A percentile compares a stretch with the other conserved stretches of the same genome.
Evolutionary conservation across 35 echinoderm and acorn worm genomes (phyloP).

Genomic region (Apostichopus parvimensis): DNA sequence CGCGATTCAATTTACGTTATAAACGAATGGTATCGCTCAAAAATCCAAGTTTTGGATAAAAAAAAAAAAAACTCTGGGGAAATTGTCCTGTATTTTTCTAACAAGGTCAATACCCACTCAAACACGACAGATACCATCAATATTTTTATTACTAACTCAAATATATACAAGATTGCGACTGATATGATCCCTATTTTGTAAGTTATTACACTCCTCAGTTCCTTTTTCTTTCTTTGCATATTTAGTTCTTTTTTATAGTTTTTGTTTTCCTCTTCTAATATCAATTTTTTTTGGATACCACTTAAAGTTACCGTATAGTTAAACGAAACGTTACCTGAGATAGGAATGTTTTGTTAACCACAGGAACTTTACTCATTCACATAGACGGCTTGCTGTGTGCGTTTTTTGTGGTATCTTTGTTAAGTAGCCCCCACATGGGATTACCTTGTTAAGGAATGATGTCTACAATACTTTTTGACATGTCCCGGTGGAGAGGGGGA

Average conservation of each 20-base stretch:
- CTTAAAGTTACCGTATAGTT: conserved; percentile 7
- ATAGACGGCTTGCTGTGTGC: conserved; percentile 1
- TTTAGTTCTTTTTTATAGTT: neutral
- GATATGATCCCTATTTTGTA: conserved; percentile 14
- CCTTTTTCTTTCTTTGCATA: neutral
- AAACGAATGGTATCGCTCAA: neutral
- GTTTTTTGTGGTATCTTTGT: conserved; percentile 4
- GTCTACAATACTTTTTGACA: neutral
- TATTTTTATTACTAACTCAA: conserved; percentile 44
- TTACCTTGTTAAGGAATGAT: conserved; percentile 16
- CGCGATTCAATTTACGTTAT: neutral
- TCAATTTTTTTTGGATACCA: neutral
- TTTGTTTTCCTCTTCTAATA: neutral
- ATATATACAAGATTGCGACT: conserved; percentile 21
- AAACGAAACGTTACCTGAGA: conserved; percentile 28
- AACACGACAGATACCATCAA: conserved; percentile 9
- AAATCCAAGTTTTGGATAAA: neutral
- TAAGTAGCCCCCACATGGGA: conserved; percentile 21
- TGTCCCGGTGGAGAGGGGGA: neutral
- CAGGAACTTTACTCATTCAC: neutral
- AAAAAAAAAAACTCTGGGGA: conserved; percentile 3
- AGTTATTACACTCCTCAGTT: neutral
- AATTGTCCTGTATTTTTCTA: conserved; percentile 16
- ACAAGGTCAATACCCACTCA: conserved; percentile 3
- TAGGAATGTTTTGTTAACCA: conserved; percentile 35